These are phyloP conservation scores for Dromius quadrimaculatus DNA, from an alignment of 2,888 invertebrate species.

Conservation along the genomic window DNA sequence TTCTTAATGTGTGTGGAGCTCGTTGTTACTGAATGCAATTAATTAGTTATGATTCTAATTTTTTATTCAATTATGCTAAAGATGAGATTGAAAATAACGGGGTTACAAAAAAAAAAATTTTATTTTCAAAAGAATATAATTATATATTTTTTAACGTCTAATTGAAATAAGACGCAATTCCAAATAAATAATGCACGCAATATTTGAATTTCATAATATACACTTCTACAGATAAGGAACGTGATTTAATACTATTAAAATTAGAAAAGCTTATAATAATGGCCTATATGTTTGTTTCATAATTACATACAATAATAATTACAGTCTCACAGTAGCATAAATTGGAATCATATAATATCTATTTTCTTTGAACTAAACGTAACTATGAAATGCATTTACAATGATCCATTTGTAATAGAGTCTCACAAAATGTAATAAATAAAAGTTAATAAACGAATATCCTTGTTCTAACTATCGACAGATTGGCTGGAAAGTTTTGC, in stretches of 20 bases:
- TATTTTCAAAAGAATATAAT: constrained; percentile 35
- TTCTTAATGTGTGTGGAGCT: too few species aligned
- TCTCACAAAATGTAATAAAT: constrained; percentile 47
- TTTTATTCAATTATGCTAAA: too few species aligned
- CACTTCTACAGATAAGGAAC: constrained; percentile 40
- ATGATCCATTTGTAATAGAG: constrained; percentile 41
- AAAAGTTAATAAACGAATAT: constrained; percentile 32
- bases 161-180: constrained; percentile 22
- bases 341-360: constrained; percentile 46
- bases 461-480: constrained; percentile 45
- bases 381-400: constrained; percentile 47
- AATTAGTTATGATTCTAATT: too few species aligned
- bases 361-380: constrained; percentile 36
- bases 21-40: too few species aligned
- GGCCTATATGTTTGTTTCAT: constrained; percentile 45
- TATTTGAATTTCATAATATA: constrained; percentile 29
- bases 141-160: constrained; percentile 20
- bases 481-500: constrained; percentile 50
- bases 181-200: constrained; percentile 34
- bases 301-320: constrained; percentile 49
- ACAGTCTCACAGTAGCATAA: constrained; percentile 49
- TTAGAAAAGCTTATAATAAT: constrained; percentile 42
- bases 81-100: too few species aligned
- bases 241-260: constrained; percentile 41
- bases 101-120: not conserved